Percentiles rank a stretch among this genome's conserved stretches.
phyloP scores from a whole-genome alignment of 2,113 vertebrate genomes.

The Phocoena phocoena region DNA sequence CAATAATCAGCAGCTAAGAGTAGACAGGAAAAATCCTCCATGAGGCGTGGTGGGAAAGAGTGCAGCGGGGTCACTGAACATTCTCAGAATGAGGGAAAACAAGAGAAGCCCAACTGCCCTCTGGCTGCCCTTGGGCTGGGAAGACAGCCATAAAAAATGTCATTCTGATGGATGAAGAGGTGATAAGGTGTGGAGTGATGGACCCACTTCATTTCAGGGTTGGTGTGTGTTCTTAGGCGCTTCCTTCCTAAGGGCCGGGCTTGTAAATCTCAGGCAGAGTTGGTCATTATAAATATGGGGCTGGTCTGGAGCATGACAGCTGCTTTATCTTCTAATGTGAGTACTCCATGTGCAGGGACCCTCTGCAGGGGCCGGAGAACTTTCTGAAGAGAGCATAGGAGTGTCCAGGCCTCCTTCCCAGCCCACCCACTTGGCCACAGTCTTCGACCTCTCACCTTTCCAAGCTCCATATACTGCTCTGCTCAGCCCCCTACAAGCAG shows the following conservation, averaged over 20 bases:
- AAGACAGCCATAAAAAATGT: constrained; percentile 59
- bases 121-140: constrained; percentile 40
- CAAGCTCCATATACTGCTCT: background rate
- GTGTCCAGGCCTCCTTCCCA: background rate
- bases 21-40: background rate
- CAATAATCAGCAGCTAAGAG: background rate
- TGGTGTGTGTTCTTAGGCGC: background rate
- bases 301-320: constrained; percentile 35
- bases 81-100: constrained; percentile 10
- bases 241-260: background rate
- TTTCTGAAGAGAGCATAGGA: background rate
- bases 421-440: background rate
- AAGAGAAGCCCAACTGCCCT: constrained; percentile 26
- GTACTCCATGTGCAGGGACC: background rate
- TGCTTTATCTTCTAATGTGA: background rate
- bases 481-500: background rate
- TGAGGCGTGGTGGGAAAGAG: constrained; percentile 7
- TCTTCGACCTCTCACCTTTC: background rate
- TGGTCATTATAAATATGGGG: constrained; percentile 32
- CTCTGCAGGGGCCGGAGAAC: background rate
- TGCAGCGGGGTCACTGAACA: background rate
- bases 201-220: constrained; percentile 3
- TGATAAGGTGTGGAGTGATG: constrained; percentile 32
- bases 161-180: constrained; percentile 55
- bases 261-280: constrained; percentile 42